A percentile compares a stretch with the other conserved stretches of the same genome.
These are phyloP conservation scores for Corythornis cristatus DNA, from an alignment of 2,113 vertebrate species.

Conservation along the genomic window DNA sequence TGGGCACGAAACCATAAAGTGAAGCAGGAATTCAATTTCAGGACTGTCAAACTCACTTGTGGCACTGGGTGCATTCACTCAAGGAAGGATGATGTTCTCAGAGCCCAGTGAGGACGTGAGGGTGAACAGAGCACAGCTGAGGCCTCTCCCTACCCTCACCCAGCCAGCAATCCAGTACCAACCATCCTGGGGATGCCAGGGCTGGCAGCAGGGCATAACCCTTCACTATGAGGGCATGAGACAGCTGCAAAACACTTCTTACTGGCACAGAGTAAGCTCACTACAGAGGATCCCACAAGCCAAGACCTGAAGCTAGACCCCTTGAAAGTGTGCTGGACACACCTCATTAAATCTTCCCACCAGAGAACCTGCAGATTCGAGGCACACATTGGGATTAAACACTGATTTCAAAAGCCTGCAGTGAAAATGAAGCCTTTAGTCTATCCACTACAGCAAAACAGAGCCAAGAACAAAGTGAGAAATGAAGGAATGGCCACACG, in stretches of 20 bases:
- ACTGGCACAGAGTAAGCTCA: neutral
- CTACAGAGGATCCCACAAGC: neutral
- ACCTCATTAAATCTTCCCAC: neutral
- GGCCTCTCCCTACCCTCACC: neutral
- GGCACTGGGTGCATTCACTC: neutral
- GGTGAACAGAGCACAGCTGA: neutral
- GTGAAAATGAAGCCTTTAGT: slow-evolving; percentile 40
- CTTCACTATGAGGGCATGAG: neutral
- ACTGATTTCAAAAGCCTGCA: slow-evolving; percentile 14
- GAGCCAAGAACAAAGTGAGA: slow-evolving; percentile 22
- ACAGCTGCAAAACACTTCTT: neutral
- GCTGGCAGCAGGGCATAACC: neutral
- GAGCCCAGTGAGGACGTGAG: fast-evolving
- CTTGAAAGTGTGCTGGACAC: neutral
- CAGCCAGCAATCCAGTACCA: neutral
- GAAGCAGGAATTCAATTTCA: slow-evolving; percentile 45
- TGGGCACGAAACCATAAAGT: slow-evolving; percentile 16
- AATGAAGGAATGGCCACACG: slow-evolving; percentile 48
- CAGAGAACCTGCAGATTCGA: neutral
- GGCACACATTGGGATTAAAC: neutral
- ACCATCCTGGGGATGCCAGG: fast-evolving
- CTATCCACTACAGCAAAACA: neutral
- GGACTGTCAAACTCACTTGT: slow-evolving; percentile 35
- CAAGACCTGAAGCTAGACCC: neutral
- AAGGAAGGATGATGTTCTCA: neutral